Conservation (phyloP, 1,140 invertebrate genomes). For the Pollicipes pollicipes region DNA sequence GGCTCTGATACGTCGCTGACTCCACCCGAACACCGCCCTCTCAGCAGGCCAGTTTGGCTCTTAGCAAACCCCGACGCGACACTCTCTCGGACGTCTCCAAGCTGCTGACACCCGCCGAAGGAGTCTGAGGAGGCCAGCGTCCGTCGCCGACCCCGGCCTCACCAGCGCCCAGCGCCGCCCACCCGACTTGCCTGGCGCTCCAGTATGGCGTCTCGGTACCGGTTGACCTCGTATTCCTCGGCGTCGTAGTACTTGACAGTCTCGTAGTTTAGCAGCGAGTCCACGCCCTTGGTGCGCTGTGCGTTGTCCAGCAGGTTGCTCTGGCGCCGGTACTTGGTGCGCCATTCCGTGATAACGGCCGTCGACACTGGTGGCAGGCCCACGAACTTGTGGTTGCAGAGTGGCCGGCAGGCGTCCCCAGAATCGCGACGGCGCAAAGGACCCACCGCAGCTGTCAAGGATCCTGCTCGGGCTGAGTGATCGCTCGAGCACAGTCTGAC, state of each 20-base stretch:
- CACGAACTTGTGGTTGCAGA: slow-evolving; percentile 9
- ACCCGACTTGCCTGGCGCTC: slow-evolving; percentile 54
- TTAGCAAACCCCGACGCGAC: too few relatives aligned
- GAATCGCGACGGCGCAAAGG: background rate
- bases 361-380: slow-evolving; percentile 45
- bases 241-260: slow-evolving; percentile 95
- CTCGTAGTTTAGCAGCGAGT: slow-evolving; percentile 93
- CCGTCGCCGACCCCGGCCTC: too few relatives aligned
- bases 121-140: too few relatives aligned
- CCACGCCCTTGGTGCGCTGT: slow-evolving; percentile 72
- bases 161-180: too few relatives aligned
- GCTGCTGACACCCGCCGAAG: too few relatives aligned
- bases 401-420: slow-evolving; percentile 1
- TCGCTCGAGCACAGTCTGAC: too few relatives aligned
- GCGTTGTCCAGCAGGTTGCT: slow-evolving; percentile 90
- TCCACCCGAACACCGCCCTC: too few relatives aligned
- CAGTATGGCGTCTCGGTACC: slow-evolving; percentile 60
- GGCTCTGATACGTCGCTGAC: too few relatives aligned
- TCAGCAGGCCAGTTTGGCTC: too few relatives aligned
- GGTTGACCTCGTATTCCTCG: slow-evolving; percentile 71
- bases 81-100: too few relatives aligned
- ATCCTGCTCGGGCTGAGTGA: too few relatives aligned
- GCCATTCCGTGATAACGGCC: slow-evolving; percentile 80
- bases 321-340: slow-evolving; percentile 75
- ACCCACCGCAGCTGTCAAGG: background rate